Percentiles rank a stretch among this genome's conserved stretches.
Conservation (phyloP, 2,888 invertebrate genomes). For the Cetonia aurata region DNA sequence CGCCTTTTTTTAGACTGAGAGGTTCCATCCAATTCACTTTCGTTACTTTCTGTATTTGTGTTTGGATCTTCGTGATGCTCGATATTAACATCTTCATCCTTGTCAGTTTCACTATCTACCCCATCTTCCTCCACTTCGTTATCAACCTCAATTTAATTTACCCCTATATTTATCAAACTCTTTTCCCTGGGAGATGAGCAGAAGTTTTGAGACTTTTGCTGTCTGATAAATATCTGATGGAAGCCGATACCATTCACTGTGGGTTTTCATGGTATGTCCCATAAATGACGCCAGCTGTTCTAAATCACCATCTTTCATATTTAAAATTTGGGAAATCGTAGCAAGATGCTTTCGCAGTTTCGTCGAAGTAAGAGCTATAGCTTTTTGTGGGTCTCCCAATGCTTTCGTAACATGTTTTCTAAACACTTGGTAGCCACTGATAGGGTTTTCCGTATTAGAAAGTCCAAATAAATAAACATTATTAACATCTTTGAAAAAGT, state of each 20-base stretch:
- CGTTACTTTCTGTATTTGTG: neutral
- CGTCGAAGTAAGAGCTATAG: conserved; percentile 44
- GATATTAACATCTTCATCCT: neutral
- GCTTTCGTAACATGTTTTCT: conserved; percentile 42
- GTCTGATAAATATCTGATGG: conserved; percentile 11
- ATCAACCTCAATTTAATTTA: conserved; percentile 1
- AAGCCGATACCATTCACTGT: conserved; percentile 28
- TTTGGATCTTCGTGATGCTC: neutral
- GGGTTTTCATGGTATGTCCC: conserved; percentile 49
- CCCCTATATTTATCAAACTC: conserved; percentile 6
- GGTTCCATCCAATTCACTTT: no score
- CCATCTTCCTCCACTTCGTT: neutral
- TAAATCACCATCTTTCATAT: conserved; percentile 45
- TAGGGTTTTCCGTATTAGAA: conserved; percentile 17
- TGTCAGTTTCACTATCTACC: conserved; percentile 1
- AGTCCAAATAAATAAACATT: conserved; percentile 37
- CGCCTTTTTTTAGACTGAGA: no score
- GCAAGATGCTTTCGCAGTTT: conserved; percentile 46
- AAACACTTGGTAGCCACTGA: conserved; percentile 43
- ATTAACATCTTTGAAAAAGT: conserved; percentile 39
- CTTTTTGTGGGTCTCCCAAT: conserved; percentile 44
- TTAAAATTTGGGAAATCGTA: conserved; percentile 47
- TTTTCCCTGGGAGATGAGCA: conserved; percentile 10
- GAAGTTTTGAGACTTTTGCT: conserved; percentile 16
- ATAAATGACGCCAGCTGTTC: conserved; percentile 49